phyloP scores from a whole-genome alignment of 2,113 vertebrate genomes.

The Capra hircus region DNA sequence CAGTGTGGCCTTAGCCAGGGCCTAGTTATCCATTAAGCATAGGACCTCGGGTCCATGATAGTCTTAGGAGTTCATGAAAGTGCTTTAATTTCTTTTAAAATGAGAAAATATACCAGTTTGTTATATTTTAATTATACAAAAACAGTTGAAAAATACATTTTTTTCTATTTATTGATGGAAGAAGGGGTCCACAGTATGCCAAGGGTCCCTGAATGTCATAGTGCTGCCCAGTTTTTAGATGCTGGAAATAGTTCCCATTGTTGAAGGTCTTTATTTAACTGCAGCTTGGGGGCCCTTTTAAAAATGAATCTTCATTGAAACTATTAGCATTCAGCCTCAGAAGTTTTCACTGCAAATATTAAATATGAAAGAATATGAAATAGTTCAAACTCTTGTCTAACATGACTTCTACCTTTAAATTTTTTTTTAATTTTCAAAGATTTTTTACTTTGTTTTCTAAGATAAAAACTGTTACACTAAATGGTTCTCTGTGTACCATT shows the following conservation, averaged over 20 bases:
- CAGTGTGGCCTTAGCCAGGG: neutral
- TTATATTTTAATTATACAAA: neutral
- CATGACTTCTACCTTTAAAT: neutral
- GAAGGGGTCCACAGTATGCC: accelerated
- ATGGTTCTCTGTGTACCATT: neutral
- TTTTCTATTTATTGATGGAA: neutral
- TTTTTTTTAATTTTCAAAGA: neutral
- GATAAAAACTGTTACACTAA: neutral
- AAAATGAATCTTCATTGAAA: neutral
- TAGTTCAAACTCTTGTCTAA: neutral
- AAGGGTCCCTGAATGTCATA: neutral
- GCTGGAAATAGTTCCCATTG: neutral
- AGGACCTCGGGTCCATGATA: neutral
- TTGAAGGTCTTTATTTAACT: neutral
- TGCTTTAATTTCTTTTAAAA: neutral
- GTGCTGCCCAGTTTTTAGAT: neutral
- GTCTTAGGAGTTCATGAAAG: neutral
- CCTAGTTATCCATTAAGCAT: neutral
- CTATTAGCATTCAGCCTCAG: neutral
- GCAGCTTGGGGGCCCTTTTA: neutral
- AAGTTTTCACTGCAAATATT: neutral
- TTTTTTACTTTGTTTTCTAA: neutral
- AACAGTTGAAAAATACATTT: neutral
- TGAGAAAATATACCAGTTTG: neutral
- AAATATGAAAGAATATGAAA: neutral